Evolutionary conservation across 2,888 invertebrate genomes (phyloP).

Genomic region (Lissonota sp.): DNA sequence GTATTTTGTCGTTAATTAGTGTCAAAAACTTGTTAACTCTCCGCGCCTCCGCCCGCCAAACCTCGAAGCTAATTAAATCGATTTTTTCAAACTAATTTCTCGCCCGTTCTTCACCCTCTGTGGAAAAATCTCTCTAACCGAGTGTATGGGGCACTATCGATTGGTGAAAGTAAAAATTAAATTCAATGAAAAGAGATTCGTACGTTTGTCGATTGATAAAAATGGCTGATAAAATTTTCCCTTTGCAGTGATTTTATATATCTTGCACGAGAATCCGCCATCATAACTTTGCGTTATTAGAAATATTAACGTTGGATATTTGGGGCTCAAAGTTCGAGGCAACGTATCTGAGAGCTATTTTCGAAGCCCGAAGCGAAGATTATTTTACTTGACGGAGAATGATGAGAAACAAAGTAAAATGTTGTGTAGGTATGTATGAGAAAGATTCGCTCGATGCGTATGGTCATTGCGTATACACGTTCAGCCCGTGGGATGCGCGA

Average conservation of each 20-base stretch:
- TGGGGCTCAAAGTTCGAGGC: too few species aligned
- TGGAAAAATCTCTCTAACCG: too few species aligned
- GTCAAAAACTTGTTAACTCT: conserved; percentile 44
- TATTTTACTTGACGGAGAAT: conserved; percentile 22
- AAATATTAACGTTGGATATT: too few species aligned
- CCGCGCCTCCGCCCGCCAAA: conserved; percentile 32
- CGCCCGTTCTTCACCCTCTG: background rate
- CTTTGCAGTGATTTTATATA: too few species aligned
- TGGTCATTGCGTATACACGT: conserved; percentile 12
- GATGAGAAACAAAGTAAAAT: conserved; percentile 16
- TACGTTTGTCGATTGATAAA: too few species aligned
- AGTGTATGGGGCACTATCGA: too few species aligned
- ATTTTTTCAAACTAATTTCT: background rate
- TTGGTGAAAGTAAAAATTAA: too few species aligned
- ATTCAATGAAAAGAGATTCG: too few species aligned
- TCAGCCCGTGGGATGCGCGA: conserved; percentile 1
- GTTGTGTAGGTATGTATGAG: conserved; percentile 1
- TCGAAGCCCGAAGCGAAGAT: background rate
- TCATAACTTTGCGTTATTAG: too few species aligned
- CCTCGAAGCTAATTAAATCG: conserved; percentile 51
- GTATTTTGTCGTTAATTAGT: conserved; percentile 51
- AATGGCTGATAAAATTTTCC: too few species aligned
- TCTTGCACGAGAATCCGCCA: too few species aligned
- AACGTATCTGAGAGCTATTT: too few species aligned
- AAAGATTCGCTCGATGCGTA: background rate